These are phyloP conservation scores for Halichoeres trimaculatus DNA, from an alignment of 2,113 vertebrate species.

Conservation along the genomic window DNA sequence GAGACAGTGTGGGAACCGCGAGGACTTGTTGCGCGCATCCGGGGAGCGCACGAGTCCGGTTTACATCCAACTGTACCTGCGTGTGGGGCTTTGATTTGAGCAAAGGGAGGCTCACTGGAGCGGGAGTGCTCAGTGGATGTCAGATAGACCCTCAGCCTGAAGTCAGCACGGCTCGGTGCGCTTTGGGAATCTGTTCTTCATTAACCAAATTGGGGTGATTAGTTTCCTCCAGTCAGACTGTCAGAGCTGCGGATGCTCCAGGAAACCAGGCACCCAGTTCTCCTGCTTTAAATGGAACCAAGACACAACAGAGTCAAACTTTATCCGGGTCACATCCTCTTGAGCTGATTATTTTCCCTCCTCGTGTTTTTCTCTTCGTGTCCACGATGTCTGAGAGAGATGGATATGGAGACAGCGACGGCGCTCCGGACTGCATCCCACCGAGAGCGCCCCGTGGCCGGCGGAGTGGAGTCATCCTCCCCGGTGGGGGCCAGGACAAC, in stretches of 20 bases:
- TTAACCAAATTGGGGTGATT: conserved; percentile 45
- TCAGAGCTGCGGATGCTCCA: conserved; percentile 15
- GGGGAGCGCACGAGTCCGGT: conserved; percentile 38
- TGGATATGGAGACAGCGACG: conserved; percentile 78
- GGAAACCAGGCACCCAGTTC: conserved; percentile 15
- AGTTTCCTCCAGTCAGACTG: conserved; percentile 12
- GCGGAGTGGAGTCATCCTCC: conserved; percentile 85
- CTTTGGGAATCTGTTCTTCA: conserved; percentile 20
- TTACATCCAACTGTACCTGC: conserved; percentile 42
- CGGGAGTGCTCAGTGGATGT: conserved; percentile 4
- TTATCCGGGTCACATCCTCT: conserved; percentile 47
- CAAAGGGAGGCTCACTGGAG: not conserved
- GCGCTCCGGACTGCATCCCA: conserved; percentile 71
- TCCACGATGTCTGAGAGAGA: conserved; percentile 84
- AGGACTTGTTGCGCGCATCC: conserved; percentile 81
- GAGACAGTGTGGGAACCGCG: not conserved
- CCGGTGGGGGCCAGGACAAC: conserved; percentile 65
- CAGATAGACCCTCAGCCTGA: conserved; percentile 16
- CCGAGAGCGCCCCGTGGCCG: conserved; percentile 80
- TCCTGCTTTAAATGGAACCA: conserved; percentile 61
- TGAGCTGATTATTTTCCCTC: conserved; percentile 32
- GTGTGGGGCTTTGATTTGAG: conserved; percentile 54
- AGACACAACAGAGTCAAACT: conserved; percentile 53
- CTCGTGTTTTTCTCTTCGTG: conserved; percentile 14
- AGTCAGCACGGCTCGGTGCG: conserved; percentile 25